Evolutionary conservation across 2,113 vertebrate genomes (phyloP), one percentile per base, ranked within the genome.

Genomic region (Apistogramma diplotaenia): DNA sequence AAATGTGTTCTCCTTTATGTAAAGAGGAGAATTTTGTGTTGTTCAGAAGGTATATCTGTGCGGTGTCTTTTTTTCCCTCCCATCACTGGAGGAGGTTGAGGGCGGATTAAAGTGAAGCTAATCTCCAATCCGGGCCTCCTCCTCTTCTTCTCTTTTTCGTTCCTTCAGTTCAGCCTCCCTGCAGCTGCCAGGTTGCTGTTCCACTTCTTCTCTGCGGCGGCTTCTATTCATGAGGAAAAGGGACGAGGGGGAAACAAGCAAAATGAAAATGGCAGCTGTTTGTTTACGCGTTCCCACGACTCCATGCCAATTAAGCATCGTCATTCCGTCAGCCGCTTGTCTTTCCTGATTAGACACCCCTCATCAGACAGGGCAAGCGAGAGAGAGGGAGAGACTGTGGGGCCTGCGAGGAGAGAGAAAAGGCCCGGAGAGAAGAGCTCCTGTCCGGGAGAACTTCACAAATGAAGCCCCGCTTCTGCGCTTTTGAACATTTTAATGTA

Each of bases 261-360:
- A 93, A 92, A 92, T 91, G 89, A 91, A 93, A 90, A 92, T 91
- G 93, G 93, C 94, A 95, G 95, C 94, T 95, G 94, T 95, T 95
- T 96, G 94, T 96, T 95, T 96, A 95, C 91, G 91, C 89, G 93
- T 95, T 96, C 95, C 94, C 95, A 95, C 94, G 94, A 95, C 93
- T 95, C 91, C 70, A 80, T 93, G 94, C 94, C 95, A 95, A 94
- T 95, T 94, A 94, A 85, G 89, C 91, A 73, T 92, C 91, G 92
- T 94, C 91, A 89, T 86, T 92, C 92, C 84, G 86, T 94, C 93
- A 92, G 92, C 92, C 92, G 92, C 94, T 94, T 95, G 94, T 95
- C 94, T 90, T 85, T 85, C 88, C 93, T 93, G 92, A 95, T 95
- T 95, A 95, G 90, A 89, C 90, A 79, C 89, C 90, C 93, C 85